These are phyloP conservation scores for Homarus americanus DNA, from an alignment of 1,140 invertebrate genomes.

Conservation along the genomic window DNA sequence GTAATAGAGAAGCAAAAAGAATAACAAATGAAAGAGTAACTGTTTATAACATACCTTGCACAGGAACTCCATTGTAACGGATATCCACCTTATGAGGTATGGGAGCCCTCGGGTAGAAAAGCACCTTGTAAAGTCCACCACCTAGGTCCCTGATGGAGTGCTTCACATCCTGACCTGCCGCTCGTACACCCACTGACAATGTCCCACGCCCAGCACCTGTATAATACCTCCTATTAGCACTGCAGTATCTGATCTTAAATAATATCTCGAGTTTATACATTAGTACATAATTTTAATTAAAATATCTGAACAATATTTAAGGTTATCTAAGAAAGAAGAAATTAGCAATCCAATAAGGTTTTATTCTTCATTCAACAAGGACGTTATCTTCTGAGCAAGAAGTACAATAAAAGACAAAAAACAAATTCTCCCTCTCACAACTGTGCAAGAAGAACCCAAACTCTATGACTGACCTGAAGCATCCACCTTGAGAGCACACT, in stretches of 20 bases:
- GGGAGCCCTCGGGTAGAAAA: conserved; percentile 89
- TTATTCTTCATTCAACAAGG: no score
- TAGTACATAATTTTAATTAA: no score
- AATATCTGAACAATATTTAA: no score
- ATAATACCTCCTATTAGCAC: no score
- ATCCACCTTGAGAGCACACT: conserved; percentile 77
- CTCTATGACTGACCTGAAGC: conserved; percentile 68
- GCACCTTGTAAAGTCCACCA: conserved; percentile 82
- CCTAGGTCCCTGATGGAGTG: conserved; percentile 80
- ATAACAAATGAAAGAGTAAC: background rate
- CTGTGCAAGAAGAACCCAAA: no score
- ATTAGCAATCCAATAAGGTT: no score
- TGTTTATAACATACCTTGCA: conserved; percentile 77
- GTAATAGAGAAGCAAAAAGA: background rate
- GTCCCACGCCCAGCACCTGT: conserved; percentile 89
- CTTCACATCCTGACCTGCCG: conserved; percentile 86
- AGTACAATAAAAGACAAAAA: no score
- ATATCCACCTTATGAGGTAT: conserved; percentile 90
- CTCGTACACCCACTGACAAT: conserved; percentile 86
- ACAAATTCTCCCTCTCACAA: no score
- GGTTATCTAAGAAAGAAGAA: no score
- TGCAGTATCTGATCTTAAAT: no score
- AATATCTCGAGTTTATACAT: no score
- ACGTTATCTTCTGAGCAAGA: no score
- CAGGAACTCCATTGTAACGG: conserved; percentile 84